A percentile compares a stretch with the other conserved stretches of the same genome.
Conservation (phyloP, 2,113 vertebrate species). For the Apaloderma vittatum region DNA sequence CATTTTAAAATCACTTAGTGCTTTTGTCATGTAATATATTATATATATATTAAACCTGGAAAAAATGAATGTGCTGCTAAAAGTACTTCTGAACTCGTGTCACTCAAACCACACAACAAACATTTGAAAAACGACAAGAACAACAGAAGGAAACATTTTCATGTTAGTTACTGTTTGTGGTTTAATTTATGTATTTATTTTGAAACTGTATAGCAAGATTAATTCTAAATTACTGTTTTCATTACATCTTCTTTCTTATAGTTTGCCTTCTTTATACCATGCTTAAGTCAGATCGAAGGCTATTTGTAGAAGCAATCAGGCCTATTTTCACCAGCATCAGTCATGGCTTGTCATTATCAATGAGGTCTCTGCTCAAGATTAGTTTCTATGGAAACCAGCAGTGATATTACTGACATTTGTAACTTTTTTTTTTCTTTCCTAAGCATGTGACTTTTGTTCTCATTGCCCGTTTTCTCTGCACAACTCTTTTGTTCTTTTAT, state of each 20-base stretch:
- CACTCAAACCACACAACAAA: not conserved
- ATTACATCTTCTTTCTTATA: not conserved
- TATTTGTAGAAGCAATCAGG: not conserved
- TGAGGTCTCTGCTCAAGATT: not conserved
- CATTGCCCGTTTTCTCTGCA: not conserved
- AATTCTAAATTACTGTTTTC: not conserved
- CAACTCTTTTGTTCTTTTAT: not conserved
- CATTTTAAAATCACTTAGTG: not conserved
- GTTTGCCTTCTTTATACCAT: not conserved
- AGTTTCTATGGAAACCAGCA: not conserved
- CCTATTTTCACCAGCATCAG: not conserved
- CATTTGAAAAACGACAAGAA: not conserved
- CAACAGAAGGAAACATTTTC: not conserved
- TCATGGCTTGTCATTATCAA: not conserved
- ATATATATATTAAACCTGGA: not conserved
- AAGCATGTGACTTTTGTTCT: not conserved
- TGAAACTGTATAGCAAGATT: not conserved
- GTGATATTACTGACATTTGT: not conserved
- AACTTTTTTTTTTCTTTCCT: not conserved
- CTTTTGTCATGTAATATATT: not conserved
- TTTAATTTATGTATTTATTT: not conserved
- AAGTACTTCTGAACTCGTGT: not conserved
- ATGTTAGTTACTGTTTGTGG: not conserved
- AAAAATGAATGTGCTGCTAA: not conserved
- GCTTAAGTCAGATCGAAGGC: not conserved